A percentile compares a stretch with the other conserved stretches of the same genome.
These are phyloP conservation scores for Choreutis nemorana DNA, from an alignment of 2,888 invertebrate genomes.

Conservation along the genomic window DNA sequence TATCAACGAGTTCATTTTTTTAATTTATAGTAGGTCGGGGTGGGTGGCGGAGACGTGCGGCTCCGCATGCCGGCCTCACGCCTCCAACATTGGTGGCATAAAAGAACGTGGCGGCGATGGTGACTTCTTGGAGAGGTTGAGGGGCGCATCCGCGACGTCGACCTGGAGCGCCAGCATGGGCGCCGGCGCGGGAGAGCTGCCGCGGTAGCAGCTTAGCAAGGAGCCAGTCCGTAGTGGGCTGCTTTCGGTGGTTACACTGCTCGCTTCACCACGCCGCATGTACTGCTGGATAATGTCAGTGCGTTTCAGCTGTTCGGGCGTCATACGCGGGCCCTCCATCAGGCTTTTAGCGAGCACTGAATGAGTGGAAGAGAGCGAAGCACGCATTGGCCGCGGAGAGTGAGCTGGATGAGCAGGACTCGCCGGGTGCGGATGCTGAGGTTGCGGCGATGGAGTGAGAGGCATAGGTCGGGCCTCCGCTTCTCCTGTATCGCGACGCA, in stretches of 20 bases:
- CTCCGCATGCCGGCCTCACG: conserved; percentile 68
- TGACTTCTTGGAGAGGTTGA: conserved; percentile 89
- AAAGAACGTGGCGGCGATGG: conserved; percentile 67
- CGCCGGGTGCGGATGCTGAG: conserved; percentile 51
- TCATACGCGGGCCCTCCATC: conserved; percentile 94
- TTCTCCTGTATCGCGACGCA: conserved; percentile 83
- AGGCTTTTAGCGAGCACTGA: conserved; percentile 89
- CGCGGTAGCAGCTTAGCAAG: conserved; percentile 39
- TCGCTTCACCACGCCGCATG: conserved; percentile 79
- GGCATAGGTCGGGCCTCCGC: conserved; percentile 65
- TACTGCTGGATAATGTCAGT: conserved; percentile 93
- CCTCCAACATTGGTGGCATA: conserved; percentile 71
- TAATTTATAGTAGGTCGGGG: conserved; percentile 64
- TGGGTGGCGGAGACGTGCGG: conserved; percentile 55
- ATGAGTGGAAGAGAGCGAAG: conserved; percentile 82
- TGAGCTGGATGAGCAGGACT: conserved; percentile 51
- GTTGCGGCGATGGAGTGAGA: conserved; percentile 61
- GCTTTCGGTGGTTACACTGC: conserved; percentile 53
- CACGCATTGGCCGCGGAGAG: conserved; percentile 61
- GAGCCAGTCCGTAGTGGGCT: conserved; percentile 46
- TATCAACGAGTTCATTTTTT: conserved; percentile 53
- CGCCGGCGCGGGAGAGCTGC: conserved; percentile 46
- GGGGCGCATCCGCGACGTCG: conserved; percentile 85
- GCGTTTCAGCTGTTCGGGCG: conserved; percentile 90
- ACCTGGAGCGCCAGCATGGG: conserved; percentile 67